Base-by-base conservation (phyloP, 1,140 invertebrate species). In the Drosophila pectinifera region DNA sequence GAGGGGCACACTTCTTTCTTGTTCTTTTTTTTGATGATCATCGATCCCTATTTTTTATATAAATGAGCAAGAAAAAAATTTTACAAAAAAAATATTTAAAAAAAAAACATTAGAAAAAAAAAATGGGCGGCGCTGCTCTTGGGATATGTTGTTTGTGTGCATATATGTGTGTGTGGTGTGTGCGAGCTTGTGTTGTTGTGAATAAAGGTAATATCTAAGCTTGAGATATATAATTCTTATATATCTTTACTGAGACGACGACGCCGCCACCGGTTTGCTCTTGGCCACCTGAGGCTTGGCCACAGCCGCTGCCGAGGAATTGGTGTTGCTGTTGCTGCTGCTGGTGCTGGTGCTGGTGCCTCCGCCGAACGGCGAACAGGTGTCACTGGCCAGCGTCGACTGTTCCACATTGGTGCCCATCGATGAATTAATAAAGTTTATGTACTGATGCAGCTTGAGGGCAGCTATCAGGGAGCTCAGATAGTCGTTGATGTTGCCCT, bases 401-500 rank as follows among this genome's bases (percentile, higher is more conserved):
- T 91, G 90, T 59, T 92, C 91, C 28, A 91, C 81, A 79, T 91
- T 91, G 48, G 88, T 91, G 73, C 90, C 91, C 91, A 92, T 92
- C 39, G 88, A 91, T 51, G 91, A 91, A 64, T 94, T 93, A 22
- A 93, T 92, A 31, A 92, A 91, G 39, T 94, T 92, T 6, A 94
- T 81, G 39, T 94, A 94, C 24, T 92, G 93, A 18, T 95, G 94
- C 22, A 95, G 91, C 74, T 94, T 94, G 2, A 95, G 85, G 18
- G 95, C 94, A 11, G 95, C 94, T 14, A 95, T 93, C 28, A 96
- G 68, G 6, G 93, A 94, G 22, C 91, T 93, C 14, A 95, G 83
- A 79, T 95, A 95, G 28, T 93, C 93, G 63, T 94, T 94, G n/a
- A 95, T 92, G 78, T 95, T 94, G 77, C 93, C 93, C 31, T 92